These are phyloP conservation scores for Platichthys stellatus DNA, from an alignment of 2,113 vertebrate species.

Conservation along the genomic window DNA sequence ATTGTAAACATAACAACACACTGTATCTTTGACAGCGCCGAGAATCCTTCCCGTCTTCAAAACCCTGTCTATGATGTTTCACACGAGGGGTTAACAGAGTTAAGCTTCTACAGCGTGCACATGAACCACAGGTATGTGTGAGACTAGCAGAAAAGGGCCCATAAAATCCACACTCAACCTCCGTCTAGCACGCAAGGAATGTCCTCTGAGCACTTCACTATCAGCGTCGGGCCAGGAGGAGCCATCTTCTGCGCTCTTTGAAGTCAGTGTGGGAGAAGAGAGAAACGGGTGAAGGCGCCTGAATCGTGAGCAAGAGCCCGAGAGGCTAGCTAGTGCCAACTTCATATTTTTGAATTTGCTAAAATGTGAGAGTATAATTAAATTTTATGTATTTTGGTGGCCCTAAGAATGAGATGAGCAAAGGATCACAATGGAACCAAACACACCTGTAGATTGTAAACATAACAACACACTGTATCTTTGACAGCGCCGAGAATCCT, in stretches of 20 bases:
- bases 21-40: neutral
- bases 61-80: slow-evolving; percentile 17
- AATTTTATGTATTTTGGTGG: neutral
- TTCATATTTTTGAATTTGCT: neutral
- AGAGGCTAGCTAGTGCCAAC: slow-evolving; percentile 18
- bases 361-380: no score
- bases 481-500: neutral
- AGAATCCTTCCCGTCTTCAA: neutral
- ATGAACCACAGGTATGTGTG: slow-evolving; percentile 66
- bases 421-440: neutral
- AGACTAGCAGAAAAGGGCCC: slow-evolving; percentile 59
- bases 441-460: neutral
- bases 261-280: slow-evolving; percentile 40
- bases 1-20: neutral
- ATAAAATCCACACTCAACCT: slow-evolving; percentile 65
- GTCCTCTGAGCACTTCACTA: slow-evolving; percentile 48
- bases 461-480: neutral
- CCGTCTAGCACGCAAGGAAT: slow-evolving; percentile 62
- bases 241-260: slow-evolving; percentile 38
- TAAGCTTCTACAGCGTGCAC: slow-evolving; percentile 41
- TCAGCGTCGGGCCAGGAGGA: slow-evolving; percentile 41
- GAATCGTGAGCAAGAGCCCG: slow-evolving; percentile 27
- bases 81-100: slow-evolving; percentile 44
- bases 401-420: neutral
- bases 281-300: slow-evolving; percentile 18